phyloP scores from a whole-genome alignment of 1,140 invertebrate genomes.

The Asobara japonica region DNA sequence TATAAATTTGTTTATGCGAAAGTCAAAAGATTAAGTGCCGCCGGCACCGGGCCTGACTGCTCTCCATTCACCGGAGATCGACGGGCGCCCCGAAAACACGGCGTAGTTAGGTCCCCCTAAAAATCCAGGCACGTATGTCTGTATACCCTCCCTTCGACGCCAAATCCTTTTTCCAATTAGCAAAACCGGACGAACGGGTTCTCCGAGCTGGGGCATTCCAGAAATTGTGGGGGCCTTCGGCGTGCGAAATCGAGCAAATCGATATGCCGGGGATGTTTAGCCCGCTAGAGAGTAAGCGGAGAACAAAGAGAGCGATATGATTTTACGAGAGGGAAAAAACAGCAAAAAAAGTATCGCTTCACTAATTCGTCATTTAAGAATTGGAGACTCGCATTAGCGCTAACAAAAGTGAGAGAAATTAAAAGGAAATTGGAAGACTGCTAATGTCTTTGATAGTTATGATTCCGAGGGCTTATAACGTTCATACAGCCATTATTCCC shows the following conservation, averaged over 20 bases:
- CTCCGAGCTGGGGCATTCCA: slow-evolving; percentile 60
- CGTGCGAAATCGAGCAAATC: slow-evolving; percentile 43
- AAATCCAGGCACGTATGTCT: slow-evolving; percentile 14
- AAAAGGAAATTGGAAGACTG: too few species aligned
- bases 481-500: too few species aligned
- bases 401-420: neutral
- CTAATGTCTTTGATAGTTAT: too few species aligned
- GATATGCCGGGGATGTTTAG: slow-evolving; percentile 26
- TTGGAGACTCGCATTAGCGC: neutral
- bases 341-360: neutral
- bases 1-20: neutral
- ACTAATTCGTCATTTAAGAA: neutral
- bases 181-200: slow-evolving; percentile 65
- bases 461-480: too few species aligned
- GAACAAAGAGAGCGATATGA: slow-evolving; percentile 12
- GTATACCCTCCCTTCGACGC: slow-evolving; percentile 32
- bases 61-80: neutral
- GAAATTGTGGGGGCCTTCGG: slow-evolving; percentile 57
- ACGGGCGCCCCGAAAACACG: neutral
- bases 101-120: slow-evolving; percentile 14
- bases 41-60: neutral
- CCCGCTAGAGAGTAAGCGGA: neutral
- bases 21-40: neutral
- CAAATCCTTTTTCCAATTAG: slow-evolving; percentile 66
- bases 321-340: neutral